phyloP scores from a whole-genome alignment of 2,113 vertebrate species.

The Madoqua kirkii region DNA sequence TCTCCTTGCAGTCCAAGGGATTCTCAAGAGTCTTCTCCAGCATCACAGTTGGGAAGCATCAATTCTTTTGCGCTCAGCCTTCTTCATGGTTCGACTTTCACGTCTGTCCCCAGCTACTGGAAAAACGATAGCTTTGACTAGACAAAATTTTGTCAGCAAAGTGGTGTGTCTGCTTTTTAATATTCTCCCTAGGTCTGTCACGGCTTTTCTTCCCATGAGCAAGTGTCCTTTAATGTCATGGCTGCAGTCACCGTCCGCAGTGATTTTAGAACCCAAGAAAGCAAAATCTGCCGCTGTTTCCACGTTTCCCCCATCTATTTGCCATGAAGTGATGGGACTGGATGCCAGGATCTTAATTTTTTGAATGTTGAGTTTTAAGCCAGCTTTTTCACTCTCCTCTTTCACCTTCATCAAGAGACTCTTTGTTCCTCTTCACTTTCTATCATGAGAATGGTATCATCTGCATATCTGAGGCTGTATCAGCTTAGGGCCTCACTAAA shows the following conservation, averaged over 20 bases:
- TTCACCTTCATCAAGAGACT: background rate
- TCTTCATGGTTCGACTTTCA: background rate
- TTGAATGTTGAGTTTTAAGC: background rate
- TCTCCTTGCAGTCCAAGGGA: background rate
- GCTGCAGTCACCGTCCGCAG: background rate
- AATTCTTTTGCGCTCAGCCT: background rate
- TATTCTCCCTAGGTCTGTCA: background rate
- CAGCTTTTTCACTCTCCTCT: background rate
- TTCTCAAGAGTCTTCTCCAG: background rate
- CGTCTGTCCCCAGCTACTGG: background rate
- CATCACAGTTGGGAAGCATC: background rate
- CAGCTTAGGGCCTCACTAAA: background rate
- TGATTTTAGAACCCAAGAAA: background rate
- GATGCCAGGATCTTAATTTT: background rate
- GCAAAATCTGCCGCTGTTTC: background rate
- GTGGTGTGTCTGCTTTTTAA: background rate
- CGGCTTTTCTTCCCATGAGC: background rate
- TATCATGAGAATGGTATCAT: background rate
- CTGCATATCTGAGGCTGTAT: background rate
- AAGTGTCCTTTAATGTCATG: background rate
- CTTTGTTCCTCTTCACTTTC: background rate
- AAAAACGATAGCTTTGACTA: background rate
- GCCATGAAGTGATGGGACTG: background rate
- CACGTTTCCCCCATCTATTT: background rate
- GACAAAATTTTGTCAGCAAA: background rate